A percentile compares a stretch with the other conserved stretches of the same genome.
Evolutionary conservation across 1,140 invertebrate genomes (phyloP).

Genomic region (Drosophila bipectinata): DNA sequence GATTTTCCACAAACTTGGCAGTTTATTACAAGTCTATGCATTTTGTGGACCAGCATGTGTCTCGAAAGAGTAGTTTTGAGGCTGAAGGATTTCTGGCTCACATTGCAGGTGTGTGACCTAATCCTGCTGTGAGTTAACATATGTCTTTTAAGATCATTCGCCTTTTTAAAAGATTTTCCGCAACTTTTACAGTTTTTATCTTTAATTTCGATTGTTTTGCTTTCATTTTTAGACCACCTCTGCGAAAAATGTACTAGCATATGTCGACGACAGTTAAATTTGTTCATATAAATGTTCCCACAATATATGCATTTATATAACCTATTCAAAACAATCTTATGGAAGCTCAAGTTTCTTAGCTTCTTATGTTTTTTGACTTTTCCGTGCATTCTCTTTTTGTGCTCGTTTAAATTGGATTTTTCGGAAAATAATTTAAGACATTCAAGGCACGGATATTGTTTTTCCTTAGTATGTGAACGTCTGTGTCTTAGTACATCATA

Average conservation of each 20-base stretch:
- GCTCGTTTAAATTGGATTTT: constrained; percentile 23
- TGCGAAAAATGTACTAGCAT: constrained; percentile 21
- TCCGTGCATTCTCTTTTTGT: constrained; percentile 13
- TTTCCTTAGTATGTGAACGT: constrained; percentile 42
- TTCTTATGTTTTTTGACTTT: background rate
- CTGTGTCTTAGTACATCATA: constrained; percentile 53
- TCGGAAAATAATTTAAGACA: constrained; percentile 22
- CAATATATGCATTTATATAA: constrained; percentile 40
- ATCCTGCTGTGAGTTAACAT: constrained; percentile 21
- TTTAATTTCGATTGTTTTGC: no score
- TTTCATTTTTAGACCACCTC: constrained; percentile 2
- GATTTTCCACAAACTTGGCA: constrained; percentile 40
- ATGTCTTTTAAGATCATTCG: constrained; percentile 25
- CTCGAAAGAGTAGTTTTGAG: constrained; percentile 20
- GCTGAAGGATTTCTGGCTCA: constrained; percentile 23
- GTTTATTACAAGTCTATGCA: constrained; percentile 3
- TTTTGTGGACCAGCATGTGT: constrained; percentile 19
- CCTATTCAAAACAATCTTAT: background rate
- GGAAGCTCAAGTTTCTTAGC: background rate
- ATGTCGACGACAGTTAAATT: constrained; percentile 35
- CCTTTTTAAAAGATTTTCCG: constrained; percentile 17
- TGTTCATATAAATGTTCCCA: constrained; percentile 4
- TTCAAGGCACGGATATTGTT: constrained; percentile 20
- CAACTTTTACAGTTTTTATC: constrained; percentile 14
- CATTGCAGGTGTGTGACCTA: constrained; percentile 13